Evolutionary conservation across 2,797 vertebrate genomes (phyloP).

Genomic region (Erethizon dorsatum): DNA sequence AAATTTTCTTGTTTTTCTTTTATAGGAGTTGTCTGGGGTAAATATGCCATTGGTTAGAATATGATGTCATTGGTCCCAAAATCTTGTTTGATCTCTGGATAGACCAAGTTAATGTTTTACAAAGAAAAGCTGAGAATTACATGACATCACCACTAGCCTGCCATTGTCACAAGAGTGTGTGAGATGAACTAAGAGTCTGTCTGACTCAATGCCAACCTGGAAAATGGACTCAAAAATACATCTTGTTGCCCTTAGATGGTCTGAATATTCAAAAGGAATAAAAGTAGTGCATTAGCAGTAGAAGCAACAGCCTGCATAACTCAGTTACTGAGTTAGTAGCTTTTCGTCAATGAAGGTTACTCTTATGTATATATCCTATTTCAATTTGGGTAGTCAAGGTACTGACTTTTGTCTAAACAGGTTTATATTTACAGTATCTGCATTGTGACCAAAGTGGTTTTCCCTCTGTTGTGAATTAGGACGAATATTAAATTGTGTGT

Average conservation of each 20-base stretch:
- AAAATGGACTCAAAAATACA: neutral
- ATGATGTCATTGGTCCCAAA: neutral
- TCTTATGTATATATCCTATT: neutral
- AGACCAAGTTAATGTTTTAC: constrained; percentile 43
- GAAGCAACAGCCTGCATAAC: constrained; percentile 31
- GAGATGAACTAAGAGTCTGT: constrained; percentile 16
- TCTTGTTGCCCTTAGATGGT: neutral
- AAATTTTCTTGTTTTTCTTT: constrained; percentile 58
- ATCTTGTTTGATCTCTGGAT: constrained; percentile 62
- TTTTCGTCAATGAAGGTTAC: neutral
- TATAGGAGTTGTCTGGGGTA: neutral
- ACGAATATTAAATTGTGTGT: constrained; percentile 32
- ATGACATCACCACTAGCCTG: neutral
- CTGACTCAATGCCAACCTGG: constrained; percentile 2
- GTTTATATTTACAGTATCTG: constrained; percentile 34
- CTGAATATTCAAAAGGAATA: neutral
- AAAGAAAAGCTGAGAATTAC: constrained; percentile 47
- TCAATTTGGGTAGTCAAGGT: constrained; percentile 6
- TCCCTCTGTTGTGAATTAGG: neutral
- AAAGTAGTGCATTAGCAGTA: neutral
- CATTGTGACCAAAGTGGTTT: neutral
- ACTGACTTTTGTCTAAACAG: neutral
- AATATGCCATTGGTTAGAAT: constrained; percentile 66
- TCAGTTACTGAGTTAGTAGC: neutral
- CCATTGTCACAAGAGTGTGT: constrained; percentile 11